Evolutionary conservation across 2,797 vertebrate species (phyloP), one percentile per base, ranked within the genome.

Genomic region (Etheostoma perlongum): DNA sequence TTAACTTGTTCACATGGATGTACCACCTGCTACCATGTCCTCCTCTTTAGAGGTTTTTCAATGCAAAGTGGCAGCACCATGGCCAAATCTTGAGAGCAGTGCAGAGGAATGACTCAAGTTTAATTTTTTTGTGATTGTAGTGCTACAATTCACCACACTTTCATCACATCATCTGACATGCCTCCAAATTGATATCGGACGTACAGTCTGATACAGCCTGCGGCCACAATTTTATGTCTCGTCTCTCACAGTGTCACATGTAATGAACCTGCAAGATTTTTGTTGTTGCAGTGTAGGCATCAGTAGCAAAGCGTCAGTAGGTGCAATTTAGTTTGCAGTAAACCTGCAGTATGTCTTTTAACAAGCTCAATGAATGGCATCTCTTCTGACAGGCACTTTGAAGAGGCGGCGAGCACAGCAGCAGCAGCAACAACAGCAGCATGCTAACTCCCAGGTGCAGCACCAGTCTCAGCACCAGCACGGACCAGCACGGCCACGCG

Each of bases 341-440:
- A 59, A 59, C 48, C 52, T 6, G 21, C 57, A 19, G 5, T 59
- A 18, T 48, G 30, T 46, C 27, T 64, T 51, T 46, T 4, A 72
- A 72, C 53, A 3, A 65, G 30, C 67, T 76, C 48, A 57, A 40
- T 68, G 25, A n/a, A 57, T 42, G 6, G 3, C 70, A 5, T 57
- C 48, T 16, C 33, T 42, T 47, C 47, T 7, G 0, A 18, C 91
- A 99, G 98, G 98, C 92, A 99, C 98, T 86, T 95, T 99, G 94
- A 99, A 99, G 95, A 95, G 98, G 91, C 96, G 98, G 89, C 96
- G 97, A 94, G 97, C 97, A 16, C 98, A 97, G 67, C 36, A 40
- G 36, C 36, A 40, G 10, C 36, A 40, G 36, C 36, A 40, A 11
- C 36, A 40, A 3, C 36, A 40, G 36, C 36, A 97, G 68, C 96